Conservation (phyloP, 2,113 vertebrate genomes). For the Calidris pygmaea region DNA sequence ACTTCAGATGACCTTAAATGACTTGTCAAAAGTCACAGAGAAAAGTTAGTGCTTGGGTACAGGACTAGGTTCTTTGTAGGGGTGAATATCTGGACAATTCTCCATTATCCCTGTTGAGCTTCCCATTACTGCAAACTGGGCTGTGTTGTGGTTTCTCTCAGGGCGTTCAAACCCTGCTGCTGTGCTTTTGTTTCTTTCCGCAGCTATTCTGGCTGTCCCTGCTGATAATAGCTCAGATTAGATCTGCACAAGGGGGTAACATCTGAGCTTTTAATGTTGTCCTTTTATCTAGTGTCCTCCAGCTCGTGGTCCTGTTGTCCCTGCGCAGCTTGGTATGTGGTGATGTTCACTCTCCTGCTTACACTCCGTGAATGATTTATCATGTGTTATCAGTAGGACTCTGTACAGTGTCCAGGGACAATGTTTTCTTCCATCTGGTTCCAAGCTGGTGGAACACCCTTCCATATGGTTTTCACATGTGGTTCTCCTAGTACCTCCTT, state of each 20-base stretch:
- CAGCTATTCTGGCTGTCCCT: neutral
- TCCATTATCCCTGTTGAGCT: neutral
- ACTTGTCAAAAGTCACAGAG: neutral
- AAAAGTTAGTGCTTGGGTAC: neutral
- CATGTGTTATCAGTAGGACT: constrained; percentile 66
- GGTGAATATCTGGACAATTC: neutral
- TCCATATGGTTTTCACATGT: constrained; percentile 62
- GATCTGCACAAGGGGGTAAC: constrained; percentile 3
- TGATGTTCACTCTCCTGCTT: constrained; percentile 62
- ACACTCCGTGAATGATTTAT: constrained; percentile 66
- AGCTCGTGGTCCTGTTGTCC: constrained; percentile 44
- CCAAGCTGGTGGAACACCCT: constrained; percentile 63
- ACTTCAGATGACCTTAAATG: neutral
- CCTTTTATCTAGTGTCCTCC: constrained; percentile 51
- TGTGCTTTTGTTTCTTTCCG: neutral
- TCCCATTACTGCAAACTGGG: neutral
- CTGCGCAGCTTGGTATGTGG: constrained; percentile 25
- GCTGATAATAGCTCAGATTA: constrained; percentile 31
- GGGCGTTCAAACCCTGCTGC: neutral
- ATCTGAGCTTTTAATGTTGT: constrained; percentile 30
- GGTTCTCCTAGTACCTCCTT: constrained; percentile 20
- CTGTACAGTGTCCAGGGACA: constrained; percentile 68
- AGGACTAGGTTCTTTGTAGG: neutral
- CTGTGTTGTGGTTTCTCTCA: neutral
- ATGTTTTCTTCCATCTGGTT: constrained; percentile 63